phyloP scores from a whole-genome alignment of 2,797 vertebrate genomes.

The Falco rusticolus region DNA sequence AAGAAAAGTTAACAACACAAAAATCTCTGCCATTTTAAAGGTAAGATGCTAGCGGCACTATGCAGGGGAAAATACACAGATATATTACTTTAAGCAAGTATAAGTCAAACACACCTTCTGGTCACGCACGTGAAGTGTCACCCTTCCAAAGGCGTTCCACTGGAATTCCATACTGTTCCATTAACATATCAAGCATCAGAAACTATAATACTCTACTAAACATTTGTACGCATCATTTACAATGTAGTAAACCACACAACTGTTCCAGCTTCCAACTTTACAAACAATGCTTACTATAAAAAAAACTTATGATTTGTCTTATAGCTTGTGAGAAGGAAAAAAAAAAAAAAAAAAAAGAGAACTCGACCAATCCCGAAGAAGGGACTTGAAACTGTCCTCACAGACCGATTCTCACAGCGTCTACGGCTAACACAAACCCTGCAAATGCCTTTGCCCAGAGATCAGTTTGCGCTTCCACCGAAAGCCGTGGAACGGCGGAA shows the following conservation, averaged over 20 bases:
- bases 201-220: neutral
- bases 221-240: neutral
- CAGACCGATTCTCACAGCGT: no score
- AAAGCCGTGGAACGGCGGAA: rapidly evolving
- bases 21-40: neutral
- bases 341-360: neutral
- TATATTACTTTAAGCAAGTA: neutral
- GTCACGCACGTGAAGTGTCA: neutral
- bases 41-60: rapidly evolving
- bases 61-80: rapidly evolving
- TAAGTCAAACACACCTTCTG: neutral
- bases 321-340: rapidly evolving
- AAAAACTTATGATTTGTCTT: neutral
- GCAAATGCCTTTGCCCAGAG: neutral
- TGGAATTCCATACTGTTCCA: neutral
- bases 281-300: neutral
- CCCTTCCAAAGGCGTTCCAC: neutral
- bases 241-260: neutral
- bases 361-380: neutral
- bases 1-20: neutral
- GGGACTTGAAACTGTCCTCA: neutral
- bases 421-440: neutral
- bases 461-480: neutral
- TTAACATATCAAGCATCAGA: neutral
- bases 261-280: neutral